These are phyloP conservation scores for Carassius gibelio DNA, from an alignment of 2,113 vertebrate species.

Conservation along the genomic window DNA sequence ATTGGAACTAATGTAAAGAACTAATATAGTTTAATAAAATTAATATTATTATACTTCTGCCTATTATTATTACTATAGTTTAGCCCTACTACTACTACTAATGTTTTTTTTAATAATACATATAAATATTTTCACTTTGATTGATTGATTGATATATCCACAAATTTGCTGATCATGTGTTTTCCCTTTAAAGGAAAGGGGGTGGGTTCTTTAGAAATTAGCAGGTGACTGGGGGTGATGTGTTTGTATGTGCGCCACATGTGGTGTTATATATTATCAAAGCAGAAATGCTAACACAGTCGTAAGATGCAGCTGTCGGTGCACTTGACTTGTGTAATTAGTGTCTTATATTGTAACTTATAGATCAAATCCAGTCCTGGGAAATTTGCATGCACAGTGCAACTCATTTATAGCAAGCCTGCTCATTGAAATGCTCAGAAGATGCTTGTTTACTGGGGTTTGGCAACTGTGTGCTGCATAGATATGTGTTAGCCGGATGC, in stretches of 20 bases:
- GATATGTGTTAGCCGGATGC: not conserved
- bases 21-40: too few species aligned
- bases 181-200: not conserved
- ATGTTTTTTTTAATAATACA: not conserved
- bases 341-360: constrained; percentile 10
- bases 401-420: not conserved
- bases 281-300: not conserved
- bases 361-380: not conserved
- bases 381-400: not conserved
- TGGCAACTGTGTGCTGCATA: not conserved
- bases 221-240: not conserved
- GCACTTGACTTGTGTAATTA: not conserved
- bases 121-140: not conserved
- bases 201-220: not conserved
- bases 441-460: constrained; percentile 12
- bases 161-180: not conserved
- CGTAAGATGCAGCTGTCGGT: not conserved
- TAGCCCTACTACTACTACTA: too few species aligned
- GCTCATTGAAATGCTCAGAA: constrained; percentile 31
- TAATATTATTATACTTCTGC: too few species aligned
- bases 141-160: too few species aligned
- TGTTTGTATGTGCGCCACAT: not conserved
- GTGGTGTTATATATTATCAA: constrained; percentile 18
- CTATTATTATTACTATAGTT: too few species aligned
- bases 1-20: not conserved